Conservation (phyloP, 2,888 invertebrate species). For the Amblyteles armatorius region DNA sequence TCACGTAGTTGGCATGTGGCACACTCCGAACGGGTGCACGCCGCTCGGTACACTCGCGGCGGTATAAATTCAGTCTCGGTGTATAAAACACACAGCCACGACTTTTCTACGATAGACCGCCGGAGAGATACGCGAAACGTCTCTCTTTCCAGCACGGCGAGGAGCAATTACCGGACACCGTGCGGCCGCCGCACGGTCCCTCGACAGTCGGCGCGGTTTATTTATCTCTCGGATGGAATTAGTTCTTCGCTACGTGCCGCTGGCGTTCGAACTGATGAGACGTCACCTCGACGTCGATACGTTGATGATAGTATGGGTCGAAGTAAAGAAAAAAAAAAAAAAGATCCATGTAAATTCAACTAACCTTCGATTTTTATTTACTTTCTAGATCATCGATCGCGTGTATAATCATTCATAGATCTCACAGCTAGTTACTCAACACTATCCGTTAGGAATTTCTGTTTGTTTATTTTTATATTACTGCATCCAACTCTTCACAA, state of each 20-base stretch:
- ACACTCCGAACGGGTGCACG: conserved; percentile 66
- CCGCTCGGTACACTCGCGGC: conserved; percentile 6
- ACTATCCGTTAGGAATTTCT: not conserved
- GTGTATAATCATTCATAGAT: not conserved
- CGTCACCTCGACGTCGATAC: conserved; percentile 11
- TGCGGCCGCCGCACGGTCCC: not conserved
- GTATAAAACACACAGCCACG: conserved; percentile 1
- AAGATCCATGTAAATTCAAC: not conserved
- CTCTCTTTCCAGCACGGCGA: conserved; percentile 25
- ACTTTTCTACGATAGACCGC: conserved; percentile 26
- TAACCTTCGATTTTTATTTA: not conserved
- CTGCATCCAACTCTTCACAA: not conserved
- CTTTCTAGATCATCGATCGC: not conserved
- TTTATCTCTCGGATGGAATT: conserved; percentile 48
- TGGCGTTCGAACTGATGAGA: conserved; percentile 5
- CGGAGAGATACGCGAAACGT: conserved; percentile 30
- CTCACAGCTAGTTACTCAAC: not conserved
- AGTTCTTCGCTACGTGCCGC: conserved; percentile 17
- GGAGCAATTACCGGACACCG: conserved; percentile 54
- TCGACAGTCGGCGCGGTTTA: conserved; percentile 21
- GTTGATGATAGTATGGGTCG: conserved; percentile 6
- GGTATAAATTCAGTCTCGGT: conserved; percentile 7
- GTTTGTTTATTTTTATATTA: not conserved
- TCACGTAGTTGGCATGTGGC: conserved; percentile 73
- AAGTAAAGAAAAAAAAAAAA: not conserved